Evolutionary conservation across 2,797 vertebrate species (phyloP).

Genomic region (Pseudochirops cupreus): DNA sequence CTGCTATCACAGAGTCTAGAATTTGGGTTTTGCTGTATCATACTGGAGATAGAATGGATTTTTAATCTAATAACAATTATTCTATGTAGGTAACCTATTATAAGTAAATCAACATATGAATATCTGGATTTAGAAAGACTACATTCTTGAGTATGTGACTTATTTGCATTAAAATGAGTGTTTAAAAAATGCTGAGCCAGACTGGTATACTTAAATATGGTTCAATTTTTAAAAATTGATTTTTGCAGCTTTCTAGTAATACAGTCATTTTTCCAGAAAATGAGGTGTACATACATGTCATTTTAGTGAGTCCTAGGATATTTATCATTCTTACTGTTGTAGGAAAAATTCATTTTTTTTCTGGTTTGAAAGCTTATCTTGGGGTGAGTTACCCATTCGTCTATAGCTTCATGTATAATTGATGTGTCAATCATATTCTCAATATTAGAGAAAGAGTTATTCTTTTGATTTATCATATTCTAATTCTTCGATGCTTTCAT

Average conservation of each 20-base stretch:
- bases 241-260: neutral
- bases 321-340: neutral
- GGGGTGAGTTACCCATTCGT: neutral
- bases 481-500: conserved; percentile 39
- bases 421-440: neutral
- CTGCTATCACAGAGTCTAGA: conserved; percentile 39
- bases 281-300: neutral
- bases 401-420: conserved; percentile 11
- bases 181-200: neutral
- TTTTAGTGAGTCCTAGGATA: neutral
- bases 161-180: neutral
- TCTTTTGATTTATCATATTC: neutral
- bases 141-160: neutral
- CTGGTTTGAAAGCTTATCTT: conserved; percentile 11
- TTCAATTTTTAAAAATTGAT: neutral
- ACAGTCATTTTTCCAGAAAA: neutral
- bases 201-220: neutral
- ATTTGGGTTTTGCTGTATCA: conserved; percentile 1
- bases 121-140: neutral
- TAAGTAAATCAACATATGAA: neutral
- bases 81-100: neutral
- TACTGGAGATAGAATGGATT: neutral
- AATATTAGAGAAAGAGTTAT: conserved; percentile 23
- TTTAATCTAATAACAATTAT: neutral
- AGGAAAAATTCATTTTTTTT: neutral